Base-by-base conservation (phyloP, 2,797 vertebrate species). In the Etheostoma perlongum region DNA sequence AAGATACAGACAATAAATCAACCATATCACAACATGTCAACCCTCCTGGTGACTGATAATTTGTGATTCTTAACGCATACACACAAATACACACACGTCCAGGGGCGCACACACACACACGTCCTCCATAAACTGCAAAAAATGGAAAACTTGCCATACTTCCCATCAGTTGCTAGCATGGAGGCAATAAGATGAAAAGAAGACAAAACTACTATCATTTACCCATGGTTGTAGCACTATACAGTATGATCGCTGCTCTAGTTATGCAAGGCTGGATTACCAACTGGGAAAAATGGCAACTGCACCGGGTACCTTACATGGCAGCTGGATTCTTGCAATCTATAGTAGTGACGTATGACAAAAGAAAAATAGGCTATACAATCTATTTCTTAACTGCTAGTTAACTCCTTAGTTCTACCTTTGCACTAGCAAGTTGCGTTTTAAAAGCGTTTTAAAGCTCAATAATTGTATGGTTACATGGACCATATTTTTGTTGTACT, bases 1-100 rank as follows among this genome's bases (percentile, higher is more conserved):
- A 79, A 76, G 84, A 72, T 64, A 48, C 60, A 48, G 79, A 42
- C 84, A 74, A 93, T 92, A 89, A 90, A 94, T 92, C 88, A 92
- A 52, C 78, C 76, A 65, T 81, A 91, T 93, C 89, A 76, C 78
- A 81, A 86, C 63, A 85, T 12, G 74, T 80, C 92, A 81, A 30
- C 49, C n/a, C 68, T 40, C 51, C 72, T 33, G 73, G 58, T 89
- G 83, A 90, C 64, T 76, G 72, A 92, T 85, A 62, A 88, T 90
- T 82, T 87, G 74, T 57, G 62, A 75, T 83, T 72, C 60, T 59
- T 62, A 74, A 70, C n/a, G 49, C 78, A 67, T 30, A 21, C 58
- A 66, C 60, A 54, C 30, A 77, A 10, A 78, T 18, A 54, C 54
- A 52, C 40, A 58, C 40, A 66, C 14, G 44, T 10, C 6, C 27